Evolutionary conservation across 2,113 vertebrate genomes (phyloP), one percentile per base, ranked within the genome.

Genomic region (Phaethornis superciliosus): DNA sequence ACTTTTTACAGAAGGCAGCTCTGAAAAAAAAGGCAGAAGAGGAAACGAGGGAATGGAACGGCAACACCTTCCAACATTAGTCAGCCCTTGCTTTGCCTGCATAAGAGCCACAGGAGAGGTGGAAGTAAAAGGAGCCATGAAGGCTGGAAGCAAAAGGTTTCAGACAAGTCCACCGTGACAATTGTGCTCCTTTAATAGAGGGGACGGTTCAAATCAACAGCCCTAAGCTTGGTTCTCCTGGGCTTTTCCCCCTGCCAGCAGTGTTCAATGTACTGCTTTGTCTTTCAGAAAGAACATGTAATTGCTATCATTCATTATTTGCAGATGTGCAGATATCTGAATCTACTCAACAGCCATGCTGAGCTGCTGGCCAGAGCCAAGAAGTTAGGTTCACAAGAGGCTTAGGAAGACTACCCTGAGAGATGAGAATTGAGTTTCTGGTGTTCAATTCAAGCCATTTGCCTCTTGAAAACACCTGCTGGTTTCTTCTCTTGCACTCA

Each of bases 391-490:
- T 96, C 88, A 83, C 89, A 90, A 33, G 80, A 92, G 89, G 92
- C 95, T 95, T 95, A 95, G 76, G 89, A 81, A 77, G 77, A 52
- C 85, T 95, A 44, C 65, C 83, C 89, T 92, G 80, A 71, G 93
- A 94, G 80, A 91, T 68, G 81, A 95, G 94, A 91, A 81, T 54
- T 94, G 30, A 32, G 75, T 94, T 96, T 96, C 96, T 96, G 71
- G 40, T 92, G 81, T 85, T 92, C 94, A 67, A 1, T 93, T 94
- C 91, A 70, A 79, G 55, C 55, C 94, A 72, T 76, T 89, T 37
- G n/a, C 81, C 79, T 90, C 94, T 86, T 65, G 59, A 97, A 93
- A 93, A 97, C 97, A 97, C 95, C 96, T 97, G 97, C 90, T 97
- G 84, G 7, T 65, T 95, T 88, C 84, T 92, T 81, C 92, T 89